These are phyloP conservation scores for Pecten maximus DNA, from an alignment of 2,888 invertebrate genomes.

Conservation along the genomic window DNA sequence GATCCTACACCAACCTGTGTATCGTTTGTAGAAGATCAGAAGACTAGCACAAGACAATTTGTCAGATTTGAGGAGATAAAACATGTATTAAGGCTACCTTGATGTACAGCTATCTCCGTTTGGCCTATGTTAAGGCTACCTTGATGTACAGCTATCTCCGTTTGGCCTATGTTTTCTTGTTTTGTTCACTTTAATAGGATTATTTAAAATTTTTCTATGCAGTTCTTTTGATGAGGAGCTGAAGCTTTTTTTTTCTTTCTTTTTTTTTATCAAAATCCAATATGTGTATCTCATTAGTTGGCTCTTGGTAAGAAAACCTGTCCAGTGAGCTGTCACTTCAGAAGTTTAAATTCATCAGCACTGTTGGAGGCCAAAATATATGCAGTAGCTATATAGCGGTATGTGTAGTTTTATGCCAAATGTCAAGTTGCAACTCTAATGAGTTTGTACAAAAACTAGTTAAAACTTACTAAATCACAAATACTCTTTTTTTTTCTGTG, in stretches of 20 bases:
- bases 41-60: not conserved
- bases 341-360: not conserved
- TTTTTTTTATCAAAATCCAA: not conserved
- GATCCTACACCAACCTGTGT: not conserved
- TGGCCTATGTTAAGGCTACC: too few species aligned
- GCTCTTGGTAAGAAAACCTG: not conserved
- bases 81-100: too few species aligned
- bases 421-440: not conserved
- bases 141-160: not conserved
- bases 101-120: not conserved
- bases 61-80: not conserved
- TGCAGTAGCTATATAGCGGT: not conserved
- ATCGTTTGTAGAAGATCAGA: not conserved
- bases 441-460: too few species aligned
- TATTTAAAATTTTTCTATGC: not conserved
- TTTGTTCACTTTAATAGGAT: not conserved
- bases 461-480: too few species aligned
- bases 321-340: not conserved
- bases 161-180: not conserved
- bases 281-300: not conserved
- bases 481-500: too few species aligned
- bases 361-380: not conserved
- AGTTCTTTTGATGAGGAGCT: not conserved
- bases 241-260: too few species aligned
- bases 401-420: not conserved